Conservation (phyloP, 2,888 invertebrate genomes). For the Pammene aurita region DNA sequence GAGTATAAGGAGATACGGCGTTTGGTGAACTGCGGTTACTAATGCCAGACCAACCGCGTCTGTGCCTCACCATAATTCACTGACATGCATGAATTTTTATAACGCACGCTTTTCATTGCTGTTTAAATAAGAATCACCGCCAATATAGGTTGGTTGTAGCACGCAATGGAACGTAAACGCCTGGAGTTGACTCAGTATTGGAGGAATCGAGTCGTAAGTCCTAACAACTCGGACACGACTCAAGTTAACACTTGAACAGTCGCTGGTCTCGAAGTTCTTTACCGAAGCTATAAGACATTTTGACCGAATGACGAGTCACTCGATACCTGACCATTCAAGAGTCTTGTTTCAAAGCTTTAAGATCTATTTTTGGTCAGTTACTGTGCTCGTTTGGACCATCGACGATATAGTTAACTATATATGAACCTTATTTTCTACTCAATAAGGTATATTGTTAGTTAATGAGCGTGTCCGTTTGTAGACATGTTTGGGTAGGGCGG, state of each 20-base stretch:
- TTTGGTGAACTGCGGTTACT: constrained; percentile 38
- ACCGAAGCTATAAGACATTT: constrained; percentile 41
- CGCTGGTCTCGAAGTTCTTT: constrained; percentile 45
- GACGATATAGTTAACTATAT: not conserved
- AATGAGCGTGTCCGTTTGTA: constrained; percentile 40
- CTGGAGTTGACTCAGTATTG: not conserved
- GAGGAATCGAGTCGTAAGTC: constrained; percentile 52
- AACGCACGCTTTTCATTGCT: not conserved
- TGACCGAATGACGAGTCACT: constrained; percentile 52
- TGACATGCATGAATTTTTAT: constrained; percentile 30
- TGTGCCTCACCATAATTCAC: constrained; percentile 38
- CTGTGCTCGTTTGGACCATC: not conserved
- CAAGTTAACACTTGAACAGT: constrained; percentile 58
- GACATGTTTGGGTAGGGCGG: constrained; percentile 58
- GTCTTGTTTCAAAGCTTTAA: not conserved
- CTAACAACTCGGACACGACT: constrained; percentile 68
- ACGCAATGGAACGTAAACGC: constrained; percentile 6
- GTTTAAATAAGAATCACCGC: not conserved
- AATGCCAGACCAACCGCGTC: constrained; percentile 50
- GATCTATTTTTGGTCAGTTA: not conserved
- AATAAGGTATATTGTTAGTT: not conserved
- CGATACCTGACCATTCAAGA: not conserved
- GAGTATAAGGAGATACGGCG: not conserved
- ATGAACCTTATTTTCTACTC: not conserved
- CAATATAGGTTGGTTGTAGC: not conserved